Evolutionary conservation across 2,113 vertebrate genomes (phyloP).

Genomic region (Prietella phreatophila): DNA sequence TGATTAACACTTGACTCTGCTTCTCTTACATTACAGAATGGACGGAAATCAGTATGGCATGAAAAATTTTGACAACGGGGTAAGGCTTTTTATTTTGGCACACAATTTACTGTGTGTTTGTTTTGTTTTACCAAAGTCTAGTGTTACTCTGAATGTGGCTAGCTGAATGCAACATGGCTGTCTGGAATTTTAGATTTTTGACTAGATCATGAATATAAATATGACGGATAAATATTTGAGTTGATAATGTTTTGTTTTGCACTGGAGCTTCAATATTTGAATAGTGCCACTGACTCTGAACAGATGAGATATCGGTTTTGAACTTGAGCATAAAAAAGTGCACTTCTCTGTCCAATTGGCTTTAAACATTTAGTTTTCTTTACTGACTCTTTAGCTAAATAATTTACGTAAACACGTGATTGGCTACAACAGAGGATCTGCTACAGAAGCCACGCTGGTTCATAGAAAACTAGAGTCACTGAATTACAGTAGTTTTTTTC

Average conservation of each 20-base stretch:
- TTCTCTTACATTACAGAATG: conserved; percentile 65
- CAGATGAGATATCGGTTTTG: not conserved
- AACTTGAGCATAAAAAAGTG: not conserved
- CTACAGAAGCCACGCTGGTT: not conserved
- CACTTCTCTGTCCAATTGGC: not conserved
- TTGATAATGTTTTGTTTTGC: not conserved
- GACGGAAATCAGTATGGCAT: conserved; percentile 65
- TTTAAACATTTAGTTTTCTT: not conserved
- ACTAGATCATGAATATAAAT: not conserved
- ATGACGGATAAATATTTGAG: not conserved
- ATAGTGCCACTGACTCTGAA: not conserved
- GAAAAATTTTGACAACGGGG: conserved; percentile 68
- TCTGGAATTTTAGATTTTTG: not conserved
- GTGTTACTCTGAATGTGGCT: not conserved
- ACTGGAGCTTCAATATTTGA: not conserved
- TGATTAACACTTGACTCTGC: conserved; percentile 14
- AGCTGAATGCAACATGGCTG: too few species aligned
- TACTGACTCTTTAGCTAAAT: not conserved
- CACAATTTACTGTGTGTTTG: not conserved
- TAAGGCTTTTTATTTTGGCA: conserved; percentile 55
- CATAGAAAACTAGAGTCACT: not conserved
- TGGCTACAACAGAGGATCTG: not conserved
- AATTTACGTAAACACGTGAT: not conserved
- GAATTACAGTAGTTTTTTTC: not conserved
- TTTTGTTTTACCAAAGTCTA: not conserved